Base-by-base conservation (phyloP, 1,140 invertebrate genomes). In the Orius insidiosus region DNA sequence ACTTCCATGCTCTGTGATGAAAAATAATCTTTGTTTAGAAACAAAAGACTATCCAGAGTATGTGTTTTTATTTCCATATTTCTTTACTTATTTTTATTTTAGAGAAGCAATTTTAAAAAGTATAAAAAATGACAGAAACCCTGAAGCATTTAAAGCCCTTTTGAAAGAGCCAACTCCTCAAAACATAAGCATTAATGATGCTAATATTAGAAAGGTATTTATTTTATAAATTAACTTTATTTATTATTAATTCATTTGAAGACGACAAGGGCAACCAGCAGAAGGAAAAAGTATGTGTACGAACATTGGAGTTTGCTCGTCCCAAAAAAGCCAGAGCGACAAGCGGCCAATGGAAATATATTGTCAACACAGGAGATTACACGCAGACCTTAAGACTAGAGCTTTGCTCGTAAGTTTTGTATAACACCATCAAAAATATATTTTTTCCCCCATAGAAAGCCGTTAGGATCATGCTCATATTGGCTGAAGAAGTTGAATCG, bases 301-400 rank as follows among this genome's bases (percentile, higher is more conserved):
- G 1, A 83, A 74, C 76, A 32, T 75, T 86, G n/a, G 79, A 80
- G 51, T 85, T 85, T 56, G 84, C 80, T 0, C 66, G 78, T 32
- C 83, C 84, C 0, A 84, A 86, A 60, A 69, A 84, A 51, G 85
- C 83, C 0, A 70, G 78, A 50, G 80, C 81, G 2, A 84, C 78
- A 16, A 79, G 75, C 11, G 83, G 83, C 1, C 68, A 78, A 49
- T 87, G 85, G 85, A 87, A 87, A 55, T 86, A 79, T 53, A 82
- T 88, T 50, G 83, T 89, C 35, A 89, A 89, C 52, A 82, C 83
- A 1, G 81, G 75, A 0, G 79, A 85, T 46, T 83, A 87, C 55
- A 85, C 82, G 1, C 85, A 89, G 60, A 88, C 84, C 0, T 58
- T 89, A 13, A 60, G 85, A 10, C 62, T n/a, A 50, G 85, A 89